A percentile compares a stretch with the other conserved stretches of the same genome.
Evolutionary conservation across 2,797 vertebrate genomes (phyloP).

Genomic region (Iguana delicatissima): DNA sequence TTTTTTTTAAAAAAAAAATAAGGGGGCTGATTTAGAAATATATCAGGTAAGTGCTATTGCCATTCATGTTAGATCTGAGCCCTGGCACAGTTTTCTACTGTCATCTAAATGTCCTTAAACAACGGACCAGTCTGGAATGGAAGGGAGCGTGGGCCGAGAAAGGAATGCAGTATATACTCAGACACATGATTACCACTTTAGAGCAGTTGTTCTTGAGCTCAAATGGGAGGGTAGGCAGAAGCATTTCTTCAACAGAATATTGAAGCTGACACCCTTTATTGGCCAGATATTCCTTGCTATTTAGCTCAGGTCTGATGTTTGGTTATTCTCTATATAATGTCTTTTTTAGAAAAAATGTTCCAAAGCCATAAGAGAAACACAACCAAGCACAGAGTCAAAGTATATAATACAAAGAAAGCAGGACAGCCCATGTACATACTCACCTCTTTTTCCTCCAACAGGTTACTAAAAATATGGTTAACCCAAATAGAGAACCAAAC

Average conservation of each 20-base stretch:
- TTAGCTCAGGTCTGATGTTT: neutral
- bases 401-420: neutral
- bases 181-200: neutral
- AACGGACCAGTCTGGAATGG: neutral
- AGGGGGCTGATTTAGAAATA: neutral
- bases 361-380: neutral
- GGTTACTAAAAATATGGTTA: neutral
- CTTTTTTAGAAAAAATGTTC: too few relatives aligned
- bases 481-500: neutral
- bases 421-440: neutral
- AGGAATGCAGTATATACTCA: neutral
- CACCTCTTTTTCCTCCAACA: neutral
- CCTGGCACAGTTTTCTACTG: neutral
- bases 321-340: neutral
- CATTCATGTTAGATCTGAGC: neutral
- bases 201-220: neutral
- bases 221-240: conserved; percentile 7
- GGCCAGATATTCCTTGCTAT: neutral
- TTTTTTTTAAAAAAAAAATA: neutral
- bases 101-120: neutral
- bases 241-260: neutral
- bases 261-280: neutral
- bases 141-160: conserved; percentile 18
- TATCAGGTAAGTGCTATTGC: neutral
- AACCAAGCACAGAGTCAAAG: neutral